Evolutionary conservation across 2,797 vertebrate genomes (phyloP).

Genomic region (Siniperca obscura): DNA sequence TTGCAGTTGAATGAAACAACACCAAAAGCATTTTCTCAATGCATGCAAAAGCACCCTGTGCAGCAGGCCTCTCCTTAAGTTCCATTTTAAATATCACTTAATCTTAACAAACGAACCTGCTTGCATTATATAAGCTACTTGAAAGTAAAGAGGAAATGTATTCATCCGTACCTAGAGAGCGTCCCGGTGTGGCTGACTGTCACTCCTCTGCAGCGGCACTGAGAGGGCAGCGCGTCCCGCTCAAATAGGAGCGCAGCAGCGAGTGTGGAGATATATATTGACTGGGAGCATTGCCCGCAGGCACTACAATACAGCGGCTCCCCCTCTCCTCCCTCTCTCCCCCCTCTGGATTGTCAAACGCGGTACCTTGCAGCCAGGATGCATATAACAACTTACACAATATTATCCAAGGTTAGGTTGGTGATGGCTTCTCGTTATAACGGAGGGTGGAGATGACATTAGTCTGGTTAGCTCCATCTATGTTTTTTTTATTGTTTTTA

Average conservation of each 20-base stretch:
- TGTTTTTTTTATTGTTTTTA: neutral
- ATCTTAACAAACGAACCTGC: conserved; percentile 6
- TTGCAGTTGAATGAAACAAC: neutral
- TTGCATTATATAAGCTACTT: conserved; percentile 21
- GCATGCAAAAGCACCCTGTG: neutral
- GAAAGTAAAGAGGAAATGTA: conserved; percentile 32
- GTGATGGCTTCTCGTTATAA: conserved; percentile 34
- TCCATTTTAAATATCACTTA: neutral
- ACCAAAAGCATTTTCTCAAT: neutral
- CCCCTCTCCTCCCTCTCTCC: conserved; percentile 65
- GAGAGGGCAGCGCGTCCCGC: conserved; percentile 74
- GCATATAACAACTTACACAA: conserved; percentile 71
- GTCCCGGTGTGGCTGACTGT: conserved; percentile 74
- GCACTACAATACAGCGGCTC: conserved; percentile 85
- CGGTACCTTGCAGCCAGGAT: conserved; percentile 78
- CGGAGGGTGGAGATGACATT: neutral
- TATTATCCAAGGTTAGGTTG: conserved; percentile 60
- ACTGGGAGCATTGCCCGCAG: conserved; percentile 92
- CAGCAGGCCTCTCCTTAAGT: conserved; percentile 26
- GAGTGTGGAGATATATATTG: conserved; percentile 91
- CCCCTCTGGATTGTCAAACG: conserved; percentile 71
- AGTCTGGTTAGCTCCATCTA: neutral
- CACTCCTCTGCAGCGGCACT: conserved; percentile 69
- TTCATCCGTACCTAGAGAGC: conserved; percentile 70
- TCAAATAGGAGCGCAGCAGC: conserved; percentile 82